Conservation (phyloP, 2,797 vertebrate species). For the Lithobates sylvaticus region DNA sequence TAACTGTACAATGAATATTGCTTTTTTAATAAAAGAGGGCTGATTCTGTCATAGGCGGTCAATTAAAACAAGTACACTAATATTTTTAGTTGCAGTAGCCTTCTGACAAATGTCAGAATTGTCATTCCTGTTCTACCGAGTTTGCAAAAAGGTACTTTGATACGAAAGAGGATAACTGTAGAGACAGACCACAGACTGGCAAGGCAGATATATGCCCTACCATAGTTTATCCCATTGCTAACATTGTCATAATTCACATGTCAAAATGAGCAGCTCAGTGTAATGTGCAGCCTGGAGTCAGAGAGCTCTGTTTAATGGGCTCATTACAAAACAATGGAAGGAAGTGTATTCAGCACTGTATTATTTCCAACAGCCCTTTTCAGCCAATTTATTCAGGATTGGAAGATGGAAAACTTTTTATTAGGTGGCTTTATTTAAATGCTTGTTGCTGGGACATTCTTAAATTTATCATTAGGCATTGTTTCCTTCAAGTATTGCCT, state of each 20-base stretch:
- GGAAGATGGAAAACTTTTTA: slow-evolving; percentile 47
- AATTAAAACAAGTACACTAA: too few species aligned
- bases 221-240: slow-evolving; percentile 21
- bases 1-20: too few species aligned
- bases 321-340: slow-evolving; percentile 55
- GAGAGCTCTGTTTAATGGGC: slow-evolving; percentile 41
- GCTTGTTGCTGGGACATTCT: slow-evolving; percentile 6
- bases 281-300: slow-evolving; percentile 34
- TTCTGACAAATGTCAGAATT: neutral
- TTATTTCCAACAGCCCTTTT: slow-evolving; percentile 44
- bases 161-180: neutral
- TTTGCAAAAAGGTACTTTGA: neutral
- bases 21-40: too few species aligned
- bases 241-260: slow-evolving; percentile 37
- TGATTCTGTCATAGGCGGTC: too few species aligned
- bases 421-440: slow-evolving; percentile 27
- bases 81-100: neutral
- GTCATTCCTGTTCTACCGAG: neutral
- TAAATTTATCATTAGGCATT: slow-evolving; percentile 28
- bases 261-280: slow-evolving; percentile 35
- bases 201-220: neutral
- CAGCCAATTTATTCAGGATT: slow-evolving; percentile 41
- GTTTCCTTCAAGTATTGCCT: slow-evolving; percentile 15
- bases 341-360: slow-evolving; percentile 33
- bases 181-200: neutral